Base-by-base conservation (phyloP, 2,113 vertebrate species). In the Ariopsis seemanni region DNA sequence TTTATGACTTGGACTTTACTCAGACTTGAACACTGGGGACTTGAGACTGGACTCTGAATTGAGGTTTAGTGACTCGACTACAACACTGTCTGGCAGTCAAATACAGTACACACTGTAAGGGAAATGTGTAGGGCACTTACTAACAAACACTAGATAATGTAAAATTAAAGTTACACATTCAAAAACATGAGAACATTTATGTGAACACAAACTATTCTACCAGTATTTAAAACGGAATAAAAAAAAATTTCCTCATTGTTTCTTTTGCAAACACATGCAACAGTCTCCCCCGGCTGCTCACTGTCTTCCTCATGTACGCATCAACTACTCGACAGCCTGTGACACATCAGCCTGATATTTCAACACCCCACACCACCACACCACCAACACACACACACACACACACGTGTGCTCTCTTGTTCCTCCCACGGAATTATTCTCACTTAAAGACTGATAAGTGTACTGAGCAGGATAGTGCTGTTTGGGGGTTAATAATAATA, bases 291-390 rank as follows among this genome's bases (percentile, higher is more conserved):
- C 25, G 52, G 57, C 88, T 81, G 50, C 86, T 74, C 53, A 71
- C 69, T 71, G 83, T 69, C 58, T 69, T 69, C 22, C 57, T 62
- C 83, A 57, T 80, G 86, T 83, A 82, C 22, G 27, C 78, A 83
- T 84, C 11, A 58, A 69, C 63, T 84, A 34, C 85, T 63, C 27
- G 48, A 67, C 78, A 62, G 83, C 87, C 85, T 85, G 69, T 91
- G 90, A 91, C 90, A 91, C 90, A 91, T 91, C 87, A 22, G 7
- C 4, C 72, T 88, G 52, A 80, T 87, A 91, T 91, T 91, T 85
- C 72, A 74, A 60, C 72, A 78, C 30, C 82, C 63, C 80, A 69
- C 80, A 83, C 74, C 58, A 67, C 52, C 53, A 69, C 50, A 69
- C 63, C 67, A 65, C 62, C 65, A 60, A 5, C 62, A 34, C 79